Conservation (phyloP, 1,140 invertebrate species). For the Muscidifurax raptorellus region DNA sequence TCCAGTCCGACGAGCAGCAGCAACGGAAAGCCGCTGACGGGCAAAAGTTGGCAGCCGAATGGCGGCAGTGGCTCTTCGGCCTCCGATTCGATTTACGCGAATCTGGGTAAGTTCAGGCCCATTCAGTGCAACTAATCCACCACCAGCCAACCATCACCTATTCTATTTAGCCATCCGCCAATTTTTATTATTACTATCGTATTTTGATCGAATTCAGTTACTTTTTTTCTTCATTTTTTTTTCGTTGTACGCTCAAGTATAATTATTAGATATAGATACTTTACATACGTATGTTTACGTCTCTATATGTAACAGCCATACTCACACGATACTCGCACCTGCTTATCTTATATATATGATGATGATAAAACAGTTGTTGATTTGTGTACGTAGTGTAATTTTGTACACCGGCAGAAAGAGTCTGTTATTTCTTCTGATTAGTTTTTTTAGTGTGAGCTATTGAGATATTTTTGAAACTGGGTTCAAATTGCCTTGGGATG, state of each 20-base stretch:
- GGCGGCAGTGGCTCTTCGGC: conserved; percentile 70
- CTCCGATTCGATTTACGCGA: conserved; percentile 85
- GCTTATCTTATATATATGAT: conserved; percentile 56
- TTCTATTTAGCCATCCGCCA: conserved; percentile 53
- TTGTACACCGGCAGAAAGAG: conserved; percentile 45
- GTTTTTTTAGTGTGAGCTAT: background rate
- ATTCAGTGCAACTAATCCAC: conserved; percentile 74
- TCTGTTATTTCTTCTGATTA: background rate
- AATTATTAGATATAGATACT: conserved; percentile 36
- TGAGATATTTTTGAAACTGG: background rate
- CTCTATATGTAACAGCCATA: conserved; percentile 69
- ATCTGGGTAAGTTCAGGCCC: conserved; percentile 81
- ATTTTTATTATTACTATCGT: conserved; percentile 40
- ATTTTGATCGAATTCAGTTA: conserved; percentile 1
- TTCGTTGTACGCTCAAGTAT: conserved; percentile 14
- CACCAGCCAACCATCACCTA: conserved; percentile 45
- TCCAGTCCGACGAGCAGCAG: conserved; percentile 62
- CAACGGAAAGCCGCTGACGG: conserved; percentile 71
- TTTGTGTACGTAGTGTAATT: conserved; percentile 37
- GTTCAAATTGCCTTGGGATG: too few species aligned
- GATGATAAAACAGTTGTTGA: conserved; percentile 16
- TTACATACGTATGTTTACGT: conserved; percentile 53
- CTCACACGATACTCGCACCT: conserved; percentile 71
- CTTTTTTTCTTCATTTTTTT: conserved; percentile 1
- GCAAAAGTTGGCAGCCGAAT: conserved; percentile 70